Evolutionary conservation across 2,113 vertebrate genomes (phyloP).

Genomic region (Boulengeromyrus knoepffleri): DNA sequence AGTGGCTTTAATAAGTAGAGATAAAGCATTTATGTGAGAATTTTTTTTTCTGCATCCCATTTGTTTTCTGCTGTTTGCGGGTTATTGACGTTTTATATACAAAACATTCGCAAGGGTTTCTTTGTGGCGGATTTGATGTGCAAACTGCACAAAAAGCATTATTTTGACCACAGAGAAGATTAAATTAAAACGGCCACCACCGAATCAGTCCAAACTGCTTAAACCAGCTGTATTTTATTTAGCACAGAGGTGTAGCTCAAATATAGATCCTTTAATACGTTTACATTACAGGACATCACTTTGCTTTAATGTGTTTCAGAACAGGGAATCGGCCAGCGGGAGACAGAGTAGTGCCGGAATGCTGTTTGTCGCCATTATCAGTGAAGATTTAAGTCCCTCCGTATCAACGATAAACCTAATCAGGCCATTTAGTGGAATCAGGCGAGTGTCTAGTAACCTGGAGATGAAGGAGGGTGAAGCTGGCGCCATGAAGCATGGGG

Average conservation of each 20-base stretch:
- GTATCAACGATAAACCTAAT: neutral
- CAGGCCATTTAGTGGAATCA: neutral
- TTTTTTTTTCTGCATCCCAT: constrained; percentile 46
- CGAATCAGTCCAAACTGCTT: neutral
- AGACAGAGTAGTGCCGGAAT: neutral
- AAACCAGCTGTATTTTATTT: neutral
- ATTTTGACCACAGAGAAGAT: constrained; percentile 6
- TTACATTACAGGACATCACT: neutral
- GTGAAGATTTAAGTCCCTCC: neutral
- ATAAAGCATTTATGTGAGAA: constrained; percentile 60
- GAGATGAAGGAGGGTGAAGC: neutral
- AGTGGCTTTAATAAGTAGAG: constrained; percentile 76
- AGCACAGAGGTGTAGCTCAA: neutral
- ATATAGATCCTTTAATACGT: constrained; percentile 3
- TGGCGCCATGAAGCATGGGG: neutral
- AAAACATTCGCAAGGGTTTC: constrained; percentile 3
- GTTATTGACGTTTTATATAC: constrained; percentile 5
- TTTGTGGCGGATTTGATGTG: constrained; percentile 3
- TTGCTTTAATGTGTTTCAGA: constrained; percentile 1
- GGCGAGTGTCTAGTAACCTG: neutral
- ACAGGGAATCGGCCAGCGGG: neutral
- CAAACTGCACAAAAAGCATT: constrained; percentile 6
- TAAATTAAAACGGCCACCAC: neutral
- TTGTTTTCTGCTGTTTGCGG: constrained; percentile 50
- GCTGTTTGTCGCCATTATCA: neutral